A percentile compares a stretch with the other conserved stretches of the same genome.
Conservation (phyloP, 1,140 invertebrate species). For the Pseudomyrmex sp. region DNA sequence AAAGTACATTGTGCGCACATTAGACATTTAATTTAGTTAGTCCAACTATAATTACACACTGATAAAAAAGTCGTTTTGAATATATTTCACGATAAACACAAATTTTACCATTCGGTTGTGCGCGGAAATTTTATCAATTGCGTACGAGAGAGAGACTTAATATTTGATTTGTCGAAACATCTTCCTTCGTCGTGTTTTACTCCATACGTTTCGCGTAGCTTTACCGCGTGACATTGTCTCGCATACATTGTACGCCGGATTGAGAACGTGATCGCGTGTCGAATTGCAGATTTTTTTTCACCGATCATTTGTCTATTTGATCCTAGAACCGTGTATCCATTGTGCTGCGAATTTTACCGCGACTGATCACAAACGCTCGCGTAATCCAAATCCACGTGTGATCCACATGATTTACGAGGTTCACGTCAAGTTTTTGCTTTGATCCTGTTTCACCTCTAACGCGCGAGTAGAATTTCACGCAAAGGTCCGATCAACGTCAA, state of each 20-base stretch:
- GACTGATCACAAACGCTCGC: background rate
- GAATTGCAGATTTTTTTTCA: conserved; percentile 42
- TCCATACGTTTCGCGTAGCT: background rate
- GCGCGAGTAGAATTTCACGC: conserved; percentile 6
- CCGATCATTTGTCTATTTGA: conserved; percentile 4
- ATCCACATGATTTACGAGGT: background rate
- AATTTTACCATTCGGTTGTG: no score
- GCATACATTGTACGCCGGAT: background rate
- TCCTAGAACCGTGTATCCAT: background rate
- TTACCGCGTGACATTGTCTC: no score
- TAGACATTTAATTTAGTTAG: no score
- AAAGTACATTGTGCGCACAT: background rate
- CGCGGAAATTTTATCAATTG: background rate
- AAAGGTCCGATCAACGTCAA: background rate
- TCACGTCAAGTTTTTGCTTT: conserved; percentile 32
- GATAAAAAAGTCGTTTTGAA: background rate
- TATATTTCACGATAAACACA: background rate
- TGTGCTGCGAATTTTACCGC: conserved; percentile 13
- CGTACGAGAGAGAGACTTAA: background rate
- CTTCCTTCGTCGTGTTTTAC: background rate
- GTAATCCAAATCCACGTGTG: conserved; percentile 32
- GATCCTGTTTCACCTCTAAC: conserved; percentile 1
- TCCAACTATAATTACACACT: conserved; percentile 5
- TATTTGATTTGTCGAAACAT: background rate
- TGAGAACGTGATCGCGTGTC: conserved; percentile 39